Base-by-base conservation (phyloP, 1,140 invertebrate genomes). In the Zaprionus kolodkinae region DNA sequence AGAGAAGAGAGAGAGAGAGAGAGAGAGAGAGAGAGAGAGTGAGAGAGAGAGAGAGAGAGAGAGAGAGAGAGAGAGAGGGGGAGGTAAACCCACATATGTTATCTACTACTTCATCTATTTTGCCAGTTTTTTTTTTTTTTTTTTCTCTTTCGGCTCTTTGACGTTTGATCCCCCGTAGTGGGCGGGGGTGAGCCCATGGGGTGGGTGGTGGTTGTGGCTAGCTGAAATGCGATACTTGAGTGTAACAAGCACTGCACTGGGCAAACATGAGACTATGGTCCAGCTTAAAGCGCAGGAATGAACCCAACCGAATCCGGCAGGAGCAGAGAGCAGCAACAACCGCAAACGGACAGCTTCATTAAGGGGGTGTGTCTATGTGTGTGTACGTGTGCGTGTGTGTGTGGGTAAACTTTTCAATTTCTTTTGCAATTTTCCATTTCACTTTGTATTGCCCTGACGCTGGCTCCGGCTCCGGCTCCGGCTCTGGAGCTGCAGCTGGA, bases 391-490 rank as follows among this genome's bases (percentile, higher is more conserved):
- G 57, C 40, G 36, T 62, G 54, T 57, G 17, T 64, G 66, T 74
- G 10, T 68, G 67, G 25, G 70, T 70, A 75, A 85, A 70, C 78
- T 76, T 85, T 86, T 86, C 61, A 87, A 72, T 87, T 82, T 79
- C 70, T 79, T 71, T 71, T 43, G 61, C 79, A 74, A 74, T 87
- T 87, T 82, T 80, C 76, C 72, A 74, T 72, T 79, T 86, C 67
- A 79, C 79, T 83, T 83, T 83, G 79, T 79, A 83, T 64, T 61
- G 68, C 69, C 55, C 40, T 35, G 55, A 38, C 52, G 33, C 27
- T 25, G 30, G 30, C 27, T 55, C 33, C 7, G 38, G 43, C 30
- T 55, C 33, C 7, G 38, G 43, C 30, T 61, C 5, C 17, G 40
- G 21, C 27, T 25, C 36, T 33, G 61, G 21, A 17, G 21, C 15